phyloP scores from a whole-genome alignment of 2,888 invertebrate species.

The Epicampocera succincta region DNA sequence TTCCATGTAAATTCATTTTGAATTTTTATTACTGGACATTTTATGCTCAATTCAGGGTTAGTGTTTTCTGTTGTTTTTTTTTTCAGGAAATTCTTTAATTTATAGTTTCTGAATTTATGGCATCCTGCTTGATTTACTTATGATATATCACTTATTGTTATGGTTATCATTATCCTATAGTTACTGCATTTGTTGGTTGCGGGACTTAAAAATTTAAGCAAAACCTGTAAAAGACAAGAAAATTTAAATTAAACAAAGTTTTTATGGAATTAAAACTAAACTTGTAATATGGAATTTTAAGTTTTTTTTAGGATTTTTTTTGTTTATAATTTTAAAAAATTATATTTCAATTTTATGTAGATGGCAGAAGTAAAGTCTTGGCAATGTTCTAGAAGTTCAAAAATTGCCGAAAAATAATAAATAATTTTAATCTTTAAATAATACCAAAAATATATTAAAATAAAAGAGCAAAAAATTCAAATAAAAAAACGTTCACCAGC shows the following conservation, averaged over 20 bases:
- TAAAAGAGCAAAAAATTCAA: too few relatives aligned
- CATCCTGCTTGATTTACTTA: not conserved
- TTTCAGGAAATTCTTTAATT: not conserved
- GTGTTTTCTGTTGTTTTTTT: not conserved
- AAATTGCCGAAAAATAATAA: too few relatives aligned
- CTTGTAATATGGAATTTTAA: too few relatives aligned
- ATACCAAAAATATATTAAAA: too few relatives aligned
- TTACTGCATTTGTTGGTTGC: not conserved
- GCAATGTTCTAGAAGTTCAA: too few relatives aligned
- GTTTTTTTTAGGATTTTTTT: too few relatives aligned
- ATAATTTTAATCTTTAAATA: too few relatives aligned
- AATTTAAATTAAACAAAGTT: not conserved
- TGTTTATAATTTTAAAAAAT: too few relatives aligned
- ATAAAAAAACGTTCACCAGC: too few relatives aligned
- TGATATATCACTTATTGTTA: not conserved
- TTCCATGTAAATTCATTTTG: slow-evolving; percentile 53
- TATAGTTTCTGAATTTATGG: not conserved
- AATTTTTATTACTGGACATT: slow-evolving; percentile 2
- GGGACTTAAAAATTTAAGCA: not conserved
- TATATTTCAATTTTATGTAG: too few relatives aligned
- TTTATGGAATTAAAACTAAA: too few relatives aligned
- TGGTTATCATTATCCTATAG: not conserved
- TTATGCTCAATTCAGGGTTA: not conserved
- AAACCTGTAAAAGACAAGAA: slow-evolving; percentile 2
- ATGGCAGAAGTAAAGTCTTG: too few relatives aligned